phyloP scores from a whole-genome alignment of 2,888 invertebrate genomes.

The Drosophila macrospina region DNA sequence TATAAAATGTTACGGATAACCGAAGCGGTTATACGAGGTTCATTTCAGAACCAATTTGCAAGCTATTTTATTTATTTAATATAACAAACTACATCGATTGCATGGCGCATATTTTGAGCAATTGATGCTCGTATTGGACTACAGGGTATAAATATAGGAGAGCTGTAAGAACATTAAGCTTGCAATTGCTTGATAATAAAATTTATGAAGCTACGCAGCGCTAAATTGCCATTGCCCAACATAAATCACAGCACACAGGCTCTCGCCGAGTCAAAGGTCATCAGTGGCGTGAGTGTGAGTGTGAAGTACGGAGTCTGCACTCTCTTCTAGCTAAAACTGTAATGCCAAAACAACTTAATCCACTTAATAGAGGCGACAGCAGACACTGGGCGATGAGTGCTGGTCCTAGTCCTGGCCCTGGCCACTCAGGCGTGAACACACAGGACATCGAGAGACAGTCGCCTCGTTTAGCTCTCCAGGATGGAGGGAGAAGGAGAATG shows the following conservation, averaged over 20 bases:
- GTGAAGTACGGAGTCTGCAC: background rate
- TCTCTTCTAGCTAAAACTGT: constrained; percentile 27
- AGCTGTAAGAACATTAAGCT: constrained; percentile 23
- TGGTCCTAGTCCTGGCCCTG: constrained; percentile 30
- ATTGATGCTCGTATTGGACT: background rate
- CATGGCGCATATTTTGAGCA: no score
- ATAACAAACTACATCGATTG: no score
- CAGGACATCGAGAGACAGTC: constrained; percentile 16
- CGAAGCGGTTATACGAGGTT: no score
- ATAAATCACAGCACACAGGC: constrained; percentile 63
- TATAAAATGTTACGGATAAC: no score
- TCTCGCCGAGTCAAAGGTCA: constrained; percentile 57
- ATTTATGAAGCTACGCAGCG: constrained; percentile 74
- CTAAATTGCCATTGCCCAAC: constrained; percentile 71
- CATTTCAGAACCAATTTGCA: no score
- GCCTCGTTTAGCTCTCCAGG: constrained; percentile 3
- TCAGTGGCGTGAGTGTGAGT: constrained; percentile 7
- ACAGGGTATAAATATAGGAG: constrained; percentile 19
- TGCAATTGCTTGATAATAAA: constrained; percentile 77
- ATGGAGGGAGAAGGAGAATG: no score
- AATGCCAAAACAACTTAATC: constrained; percentile 70
- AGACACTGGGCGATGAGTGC: constrained; percentile 51
- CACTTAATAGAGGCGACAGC: constrained; percentile 70
- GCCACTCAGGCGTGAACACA: constrained; percentile 39
- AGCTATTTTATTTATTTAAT: no score